Conservation (phyloP, 2,797 vertebrate species). For the Apodemus agrarius region DNA sequence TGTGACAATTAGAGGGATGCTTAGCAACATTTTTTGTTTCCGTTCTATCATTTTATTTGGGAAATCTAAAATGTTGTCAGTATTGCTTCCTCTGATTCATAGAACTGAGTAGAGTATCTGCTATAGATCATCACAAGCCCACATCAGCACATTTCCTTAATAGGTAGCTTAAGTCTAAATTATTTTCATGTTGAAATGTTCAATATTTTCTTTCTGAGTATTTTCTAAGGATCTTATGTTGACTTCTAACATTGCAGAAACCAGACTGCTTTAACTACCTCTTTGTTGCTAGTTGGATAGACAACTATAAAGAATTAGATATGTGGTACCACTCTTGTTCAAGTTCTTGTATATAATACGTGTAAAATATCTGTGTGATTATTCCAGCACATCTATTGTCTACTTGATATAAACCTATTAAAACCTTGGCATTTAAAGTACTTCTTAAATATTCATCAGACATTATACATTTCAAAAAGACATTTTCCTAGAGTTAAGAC, state of each 20-base stretch:
- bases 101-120: neutral
- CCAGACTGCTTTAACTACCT: neutral
- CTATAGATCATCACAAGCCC: neutral
- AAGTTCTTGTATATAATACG: conserved; percentile 16
- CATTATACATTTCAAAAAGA: neutral
- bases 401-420: neutral
- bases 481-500: neutral
- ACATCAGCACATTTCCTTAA: neutral
- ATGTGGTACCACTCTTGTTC: neutral
- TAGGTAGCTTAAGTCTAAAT: neutral
- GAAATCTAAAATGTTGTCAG: neutral
- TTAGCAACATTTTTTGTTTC: neutral
- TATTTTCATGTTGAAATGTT: neutral
- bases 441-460: neutral
- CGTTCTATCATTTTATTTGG: neutral
- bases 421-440: neutral
- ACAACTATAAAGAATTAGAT: neutral
- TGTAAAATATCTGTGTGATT: neutral
- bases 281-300: neutral
- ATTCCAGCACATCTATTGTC: neutral
- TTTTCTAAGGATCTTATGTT: neutral
- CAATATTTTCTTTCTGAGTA: neutral
- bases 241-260: neutral
- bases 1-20: neutral
- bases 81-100: neutral